Evolutionary conservation across 30 jellyfish, hydroid and myxozoan species (phyloP).

Genomic region (Hydra vulgaris): DNA sequence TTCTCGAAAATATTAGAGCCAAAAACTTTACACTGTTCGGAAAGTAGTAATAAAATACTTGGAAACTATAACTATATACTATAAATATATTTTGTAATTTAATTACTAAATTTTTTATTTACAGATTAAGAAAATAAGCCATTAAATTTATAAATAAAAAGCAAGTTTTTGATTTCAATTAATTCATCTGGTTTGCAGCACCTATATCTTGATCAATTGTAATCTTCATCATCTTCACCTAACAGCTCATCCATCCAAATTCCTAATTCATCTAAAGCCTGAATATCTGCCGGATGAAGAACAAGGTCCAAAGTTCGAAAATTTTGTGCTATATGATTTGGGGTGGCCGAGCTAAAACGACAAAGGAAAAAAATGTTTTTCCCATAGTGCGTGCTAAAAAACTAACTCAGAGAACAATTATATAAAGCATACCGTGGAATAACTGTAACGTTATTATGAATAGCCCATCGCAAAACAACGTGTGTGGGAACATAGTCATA

Average conservation of each 20-base stretch:
- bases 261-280: constrained; percentile 29
- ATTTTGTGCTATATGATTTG: constrained; percentile 80
- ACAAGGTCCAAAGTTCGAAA: constrained; percentile 71
- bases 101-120: no score
- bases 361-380: not conserved
- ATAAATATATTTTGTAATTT: no score
- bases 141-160: no score
- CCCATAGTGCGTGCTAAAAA: no score
- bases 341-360: constrained; percentile 37
- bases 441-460: constrained; percentile 79
- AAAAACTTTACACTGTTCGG: no score
- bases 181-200: no score
- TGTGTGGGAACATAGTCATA: constrained; percentile 82
- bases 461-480: constrained; percentile 87
- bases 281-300: constrained; percentile 43
- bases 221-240: constrained; percentile 6
- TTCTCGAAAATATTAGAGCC: no score
- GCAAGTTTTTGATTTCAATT: no score
- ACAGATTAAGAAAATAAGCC: no score
- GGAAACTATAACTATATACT: no score
- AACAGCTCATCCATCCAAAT: constrained; percentile 13
- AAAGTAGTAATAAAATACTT: no score
- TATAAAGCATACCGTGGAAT: constrained; percentile 39
- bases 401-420: not conserved
- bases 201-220: no score